Base-by-base conservation (phyloP, 2,888 invertebrate genomes). In the Apoda limacodes region DNA sequence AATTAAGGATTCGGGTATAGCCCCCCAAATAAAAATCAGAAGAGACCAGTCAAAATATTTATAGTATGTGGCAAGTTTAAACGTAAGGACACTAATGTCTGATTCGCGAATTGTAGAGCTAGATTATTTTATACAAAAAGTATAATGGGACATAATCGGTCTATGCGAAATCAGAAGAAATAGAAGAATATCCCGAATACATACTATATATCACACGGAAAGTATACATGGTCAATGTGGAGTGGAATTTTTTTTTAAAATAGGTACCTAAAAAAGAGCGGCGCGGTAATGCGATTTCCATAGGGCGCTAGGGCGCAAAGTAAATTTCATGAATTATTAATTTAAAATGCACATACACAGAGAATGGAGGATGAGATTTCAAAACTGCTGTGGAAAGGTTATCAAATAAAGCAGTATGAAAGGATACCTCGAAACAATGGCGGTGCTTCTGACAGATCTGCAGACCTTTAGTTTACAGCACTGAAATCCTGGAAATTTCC, bases 121-220 rank as follows among this genome's bases (percentile, higher is more conserved):
- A 12, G 28, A 42, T 38, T 15, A 38, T 9, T 39, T 43, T 7
- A 25, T 43, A 32, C 22, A 13, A 30, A n/a, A 12, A 12, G 40
- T 44, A 30, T 45, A 43, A 36, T 46, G 40, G 43, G 41, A 46
- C 13, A 26, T 46, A 5, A 39, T 45, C 5, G 45, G 45, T 1
- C 34, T 48, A n/a, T 35, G 42, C 17, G 43, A 46, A 37, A 33
- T 43, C 4, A 41, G 43, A 40, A 39, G 40, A 37, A 6, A 40
- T 43, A 29, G 22, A 26, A 33, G 40, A 41, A 26, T 34, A 40
- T 13, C 15, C 13, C 3, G 30, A 43, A 9, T 39, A 32, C 15
- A 41, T 49, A 3, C 9, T 49, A 2, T n/a, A 17, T 37, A 37
- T 10, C 34, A 19, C 4, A 28, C 35, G 2, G 35, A 34, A 10